Base-by-base conservation (phyloP, 2,113 vertebrate species). In the Alligator mississippiensis region DNA sequence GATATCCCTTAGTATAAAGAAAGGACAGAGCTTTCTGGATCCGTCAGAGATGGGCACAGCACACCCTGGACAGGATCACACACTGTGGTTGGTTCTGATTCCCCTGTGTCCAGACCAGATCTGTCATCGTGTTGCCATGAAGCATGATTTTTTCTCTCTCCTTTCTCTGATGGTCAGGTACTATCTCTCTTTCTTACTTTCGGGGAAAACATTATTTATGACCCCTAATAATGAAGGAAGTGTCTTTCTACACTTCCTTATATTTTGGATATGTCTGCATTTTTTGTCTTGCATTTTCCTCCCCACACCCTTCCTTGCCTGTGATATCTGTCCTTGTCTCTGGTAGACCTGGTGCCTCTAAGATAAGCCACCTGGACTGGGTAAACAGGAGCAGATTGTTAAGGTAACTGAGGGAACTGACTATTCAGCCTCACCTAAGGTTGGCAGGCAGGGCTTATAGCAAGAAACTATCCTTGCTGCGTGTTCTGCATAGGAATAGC, bases 331-430 rank as follows among this genome's bases (percentile, higher is more conserved):
- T 83, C 81, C 81, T 78, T 74, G 60, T 13, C 78, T 60, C 79
- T 27, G 63, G 28, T 93, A 63, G 64, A n/a, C 81, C 83, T 75
- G 89, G 24, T 59, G 62, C 86, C 70, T 80, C 34, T 61, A 58
- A 93, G 87, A 92, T 94, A 84, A 93, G 90, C 90, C 83, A 55
- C 89, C 92, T 96, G 92, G 94, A 89, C 85, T 96, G 94, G 85
- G 85, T 89, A 95, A 97, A 95, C 89, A 94, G 80, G 75, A 92
- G 89, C 64, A 62, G 85, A 93, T 94, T 88, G 87, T 70, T 87
- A 85, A 87, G 84, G 18, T 61, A 24, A 61, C 30, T 3, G 0
- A 72, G 57, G 61, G 80, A 66, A 66, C 5, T 66, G 64, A 30
- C 34, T 90, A 76, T 83, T 80, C 72, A 72, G 88, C 75, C 64